Evolutionary conservation across 2,113 vertebrate genomes (phyloP).

Genomic region (Lagopus leucura): DNA sequence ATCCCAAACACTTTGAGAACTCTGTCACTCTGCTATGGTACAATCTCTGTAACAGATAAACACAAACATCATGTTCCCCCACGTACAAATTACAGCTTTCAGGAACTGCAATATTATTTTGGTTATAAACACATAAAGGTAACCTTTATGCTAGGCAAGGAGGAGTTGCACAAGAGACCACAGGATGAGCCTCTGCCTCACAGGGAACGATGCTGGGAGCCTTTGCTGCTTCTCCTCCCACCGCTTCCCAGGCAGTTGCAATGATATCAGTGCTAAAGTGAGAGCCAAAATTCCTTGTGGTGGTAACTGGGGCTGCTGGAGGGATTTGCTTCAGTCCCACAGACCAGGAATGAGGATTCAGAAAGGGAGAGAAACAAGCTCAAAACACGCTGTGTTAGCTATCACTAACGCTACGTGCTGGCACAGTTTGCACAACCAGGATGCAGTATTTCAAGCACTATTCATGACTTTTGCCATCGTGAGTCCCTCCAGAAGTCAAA

Average conservation of each 20-base stretch:
- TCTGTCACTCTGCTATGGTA: not conserved
- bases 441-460: not conserved
- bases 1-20: constrained; percentile 29
- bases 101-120: constrained; percentile 36
- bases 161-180: not conserved
- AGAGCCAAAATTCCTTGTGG: not conserved
- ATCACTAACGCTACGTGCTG: not conserved
- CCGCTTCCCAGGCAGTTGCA: not conserved
- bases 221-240: not conserved
- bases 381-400: not conserved
- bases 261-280: not conserved
- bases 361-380: not conserved
- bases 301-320: not conserved
- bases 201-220: constrained; percentile 1
- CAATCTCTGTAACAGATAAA: constrained; percentile 10
- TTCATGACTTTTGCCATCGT: not conserved
- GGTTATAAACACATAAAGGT: constrained; percentile 33
- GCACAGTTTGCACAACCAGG: not conserved
- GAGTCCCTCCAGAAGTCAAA: not conserved
- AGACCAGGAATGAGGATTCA: not conserved
- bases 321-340: not conserved
- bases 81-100: constrained; percentile 14
- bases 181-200: not conserved
- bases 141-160: constrained; percentile 7
- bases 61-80: constrained; percentile 21